phyloP scores from a whole-genome alignment of 2,888 invertebrate genomes.

The Troglohyphantes excavatus region DNA sequence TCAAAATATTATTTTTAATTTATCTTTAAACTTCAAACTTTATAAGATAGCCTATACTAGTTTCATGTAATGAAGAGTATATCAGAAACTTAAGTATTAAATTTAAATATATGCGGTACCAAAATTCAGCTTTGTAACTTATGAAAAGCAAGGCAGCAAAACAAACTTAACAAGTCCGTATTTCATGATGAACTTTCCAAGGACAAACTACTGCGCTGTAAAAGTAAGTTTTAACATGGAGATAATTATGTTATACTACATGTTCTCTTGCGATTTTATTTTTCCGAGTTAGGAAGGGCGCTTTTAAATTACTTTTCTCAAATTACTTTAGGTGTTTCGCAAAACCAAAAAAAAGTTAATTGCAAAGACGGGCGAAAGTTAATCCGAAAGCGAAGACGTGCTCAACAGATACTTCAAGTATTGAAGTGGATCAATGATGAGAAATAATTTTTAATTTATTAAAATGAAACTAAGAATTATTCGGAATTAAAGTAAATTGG shows the following conservation, averaged over 20 bases:
- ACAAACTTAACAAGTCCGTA: background rate
- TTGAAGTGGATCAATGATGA: constrained; percentile 8
- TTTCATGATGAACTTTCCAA: constrained; percentile 8
- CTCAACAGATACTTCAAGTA: background rate
- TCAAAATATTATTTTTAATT: too few species aligned
- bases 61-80: too few species aligned
- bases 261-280: constrained; percentile 29
- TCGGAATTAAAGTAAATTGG: too few species aligned
- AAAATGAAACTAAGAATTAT: too few species aligned
- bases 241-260: constrained; percentile 52
- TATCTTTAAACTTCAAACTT: too few species aligned
- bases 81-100: too few species aligned
- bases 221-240: constrained; percentile 37
- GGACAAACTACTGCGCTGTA: constrained; percentile 10
- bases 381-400: constrained; percentile 16
- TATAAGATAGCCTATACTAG: too few species aligned
- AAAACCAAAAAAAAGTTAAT: constrained; percentile 38
- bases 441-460: too few species aligned
- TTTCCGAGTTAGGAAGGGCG: background rate
- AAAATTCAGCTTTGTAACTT: too few species aligned
- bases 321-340: constrained; percentile 12
- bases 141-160: too few species aligned
- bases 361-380: constrained; percentile 13
- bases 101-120: too few species aligned
- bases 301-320: constrained; percentile 45